A percentile compares a stretch with the other conserved stretches of the same genome.
These are phyloP conservation scores for Melanotaenia nigrans DNA, from an alignment of 2,797 vertebrate genomes.

Conservation along the genomic window DNA sequence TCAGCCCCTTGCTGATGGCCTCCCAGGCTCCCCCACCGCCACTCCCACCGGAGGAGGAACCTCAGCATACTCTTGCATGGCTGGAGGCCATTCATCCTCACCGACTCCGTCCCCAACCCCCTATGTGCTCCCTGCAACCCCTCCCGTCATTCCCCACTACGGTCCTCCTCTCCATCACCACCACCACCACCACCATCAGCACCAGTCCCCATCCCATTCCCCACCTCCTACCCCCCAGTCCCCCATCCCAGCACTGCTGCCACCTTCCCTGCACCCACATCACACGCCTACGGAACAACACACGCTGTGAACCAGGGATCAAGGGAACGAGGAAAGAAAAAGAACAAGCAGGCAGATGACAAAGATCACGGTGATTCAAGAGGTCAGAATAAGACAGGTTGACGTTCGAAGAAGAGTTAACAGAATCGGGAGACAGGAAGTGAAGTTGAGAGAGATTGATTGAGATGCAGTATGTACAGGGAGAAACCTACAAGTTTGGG, in stretches of 20 bases:
- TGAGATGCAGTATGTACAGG: conserved; percentile 79
- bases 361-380: conserved; percentile 28
- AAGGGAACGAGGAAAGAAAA: conserved; percentile 50
- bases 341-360: conserved; percentile 14
- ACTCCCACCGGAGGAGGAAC: conserved; percentile 64
- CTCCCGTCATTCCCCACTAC: conserved; percentile 78
- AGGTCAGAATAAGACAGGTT: conserved; percentile 43
- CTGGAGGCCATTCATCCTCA: conserved; percentile 72
- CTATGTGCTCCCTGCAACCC: conserved; percentile 76
- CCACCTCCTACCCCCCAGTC: conserved; percentile 90
- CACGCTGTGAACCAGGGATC: conserved; percentile 86
- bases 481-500: conserved; percentile 54
- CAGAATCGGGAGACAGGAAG: conserved; percentile 42
- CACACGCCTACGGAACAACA: conserved; percentile 88
- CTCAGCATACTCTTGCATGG: conserved; percentile 80
- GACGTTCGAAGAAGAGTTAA: conserved; percentile 42
- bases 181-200: conserved; percentile 69
- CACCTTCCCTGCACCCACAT: conserved; percentile 82
- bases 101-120: conserved; percentile 73
- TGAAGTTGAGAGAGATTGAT: conserved; percentile 47
- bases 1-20: conserved; percentile 87
- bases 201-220: conserved; percentile 88
- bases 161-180: conserved; percentile 82
- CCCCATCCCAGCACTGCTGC: conserved; percentile 84
- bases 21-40: conserved; percentile 85